phyloP scores from a whole-genome alignment of 2,888 invertebrate genomes.

The Sinodicranocentrus sp. region DNA sequence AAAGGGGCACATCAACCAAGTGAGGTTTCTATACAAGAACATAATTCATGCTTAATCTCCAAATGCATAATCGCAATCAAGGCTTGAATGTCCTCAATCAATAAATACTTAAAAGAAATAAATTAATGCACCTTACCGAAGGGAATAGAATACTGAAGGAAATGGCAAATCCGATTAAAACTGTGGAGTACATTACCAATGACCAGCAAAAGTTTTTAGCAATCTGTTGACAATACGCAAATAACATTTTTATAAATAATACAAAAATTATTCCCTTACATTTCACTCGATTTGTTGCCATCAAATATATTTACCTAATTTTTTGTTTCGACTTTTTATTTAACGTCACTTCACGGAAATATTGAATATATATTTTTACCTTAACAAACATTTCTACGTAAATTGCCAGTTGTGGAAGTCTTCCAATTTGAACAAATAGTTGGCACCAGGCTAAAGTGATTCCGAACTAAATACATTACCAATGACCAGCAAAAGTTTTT shows the following conservation, averaged over 20 bases:
- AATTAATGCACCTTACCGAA: slow-evolving; percentile 42
- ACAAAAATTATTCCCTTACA: neutral
- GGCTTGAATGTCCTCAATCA: too few relatives aligned
- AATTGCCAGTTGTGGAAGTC: slow-evolving; percentile 66
- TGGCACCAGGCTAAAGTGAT: slow-evolving; percentile 69
- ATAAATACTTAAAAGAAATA: neutral
- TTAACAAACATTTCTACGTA: slow-evolving; percentile 72
- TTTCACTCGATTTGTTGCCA: too few relatives aligned
- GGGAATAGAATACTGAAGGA: slow-evolving; percentile 71
- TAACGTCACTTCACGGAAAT: too few relatives aligned
- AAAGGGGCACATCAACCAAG: slow-evolving; percentile 64
- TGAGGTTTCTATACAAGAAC: slow-evolving; percentile 56
- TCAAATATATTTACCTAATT: neutral
- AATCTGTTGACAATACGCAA: too few relatives aligned
- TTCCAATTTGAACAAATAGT: slow-evolving; percentile 70
- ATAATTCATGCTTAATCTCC: too few relatives aligned
- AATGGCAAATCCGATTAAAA: slow-evolving; percentile 71
- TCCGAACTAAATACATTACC: slow-evolving; percentile 65
- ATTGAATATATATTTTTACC: too few relatives aligned
- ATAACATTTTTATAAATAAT: too few relatives aligned
- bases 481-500: slow-evolving; percentile 69
- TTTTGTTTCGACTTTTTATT: too few relatives aligned
- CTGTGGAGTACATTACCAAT: slow-evolving; percentile 63
- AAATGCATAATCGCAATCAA: too few relatives aligned
- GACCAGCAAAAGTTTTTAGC: slow-evolving; percentile 67